Evolutionary conservation across 2,113 vertebrate genomes (phyloP).

Genomic region (Felis chaus): DNA sequence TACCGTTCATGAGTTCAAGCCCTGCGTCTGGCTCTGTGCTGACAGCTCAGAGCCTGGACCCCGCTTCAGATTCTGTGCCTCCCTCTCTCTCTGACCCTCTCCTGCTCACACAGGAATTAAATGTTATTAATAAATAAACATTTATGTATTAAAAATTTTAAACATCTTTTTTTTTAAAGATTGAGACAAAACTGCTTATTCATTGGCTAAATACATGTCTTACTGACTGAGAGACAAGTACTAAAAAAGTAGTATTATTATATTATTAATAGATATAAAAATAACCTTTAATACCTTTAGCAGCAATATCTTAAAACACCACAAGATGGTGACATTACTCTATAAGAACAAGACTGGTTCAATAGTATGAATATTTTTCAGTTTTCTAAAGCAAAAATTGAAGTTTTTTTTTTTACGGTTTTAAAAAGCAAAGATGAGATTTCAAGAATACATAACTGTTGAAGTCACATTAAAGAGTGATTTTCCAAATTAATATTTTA

Average conservation of each 20-base stretch:
- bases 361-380: background rate
- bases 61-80: no score
- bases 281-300: background rate
- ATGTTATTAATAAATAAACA: no score
- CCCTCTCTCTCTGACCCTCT: no score
- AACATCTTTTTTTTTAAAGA: background rate
- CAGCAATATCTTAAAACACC: slow-evolving; percentile 56
- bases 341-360: background rate
- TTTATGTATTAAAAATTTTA: no score
- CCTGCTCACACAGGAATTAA: no score
- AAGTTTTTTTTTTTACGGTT: background rate
- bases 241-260: background rate
- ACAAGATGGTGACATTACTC: slow-evolving; percentile 69
- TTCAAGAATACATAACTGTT: slow-evolving; percentile 14
- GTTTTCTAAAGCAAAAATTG: slow-evolving; percentile 11
- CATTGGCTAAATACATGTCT: background rate
- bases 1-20: no score
- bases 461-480: background rate
- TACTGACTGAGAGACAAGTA: background rate
- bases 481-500: background rate
- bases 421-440: background rate
- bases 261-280: background rate
- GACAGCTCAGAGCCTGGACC: no score
- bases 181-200: background rate
- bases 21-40: no score